Conservation (phyloP, 1,140 invertebrate species). For the Drosophila malerkotliana region DNA sequence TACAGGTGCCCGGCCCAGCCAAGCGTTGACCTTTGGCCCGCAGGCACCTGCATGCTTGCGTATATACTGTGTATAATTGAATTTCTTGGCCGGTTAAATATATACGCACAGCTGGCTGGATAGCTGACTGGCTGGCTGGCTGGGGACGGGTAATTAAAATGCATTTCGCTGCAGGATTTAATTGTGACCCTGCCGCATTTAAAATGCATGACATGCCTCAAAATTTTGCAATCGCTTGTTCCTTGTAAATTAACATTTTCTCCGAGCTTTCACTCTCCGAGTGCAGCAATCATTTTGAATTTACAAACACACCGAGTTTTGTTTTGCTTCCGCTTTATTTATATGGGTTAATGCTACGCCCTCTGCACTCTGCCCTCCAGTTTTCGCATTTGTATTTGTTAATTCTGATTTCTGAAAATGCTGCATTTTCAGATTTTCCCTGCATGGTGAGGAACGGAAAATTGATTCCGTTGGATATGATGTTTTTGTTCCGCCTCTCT, state of each 20-base stretch:
- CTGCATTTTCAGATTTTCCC: conserved; percentile 56
- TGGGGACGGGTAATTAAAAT: conserved; percentile 58
- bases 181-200: conserved; percentile 44
- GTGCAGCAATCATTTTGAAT: conserved; percentile 41
- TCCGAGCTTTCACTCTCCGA: conserved; percentile 28
- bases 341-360: conserved; percentile 6
- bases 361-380: neutral
- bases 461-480: conserved; percentile 57
- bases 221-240: conserved; percentile 37
- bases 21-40: conserved; percentile 62
- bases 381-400: conserved; percentile 59
- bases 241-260: conserved; percentile 64
- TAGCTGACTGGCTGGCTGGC: neutral
- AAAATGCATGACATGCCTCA: conserved; percentile 52
- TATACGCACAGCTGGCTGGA: conserved; percentile 20
- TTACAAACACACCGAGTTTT: conserved; percentile 10
- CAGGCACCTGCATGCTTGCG: conserved; percentile 37
- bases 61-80: conserved; percentile 50
- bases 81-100: conserved; percentile 46
- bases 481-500: conserved; percentile 45
- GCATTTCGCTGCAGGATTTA: conserved; percentile 41
- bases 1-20: conserved; percentile 38
- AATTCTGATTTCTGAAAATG: conserved; percentile 72
- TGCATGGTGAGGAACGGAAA: conserved; percentile 33
- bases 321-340: conserved; percentile 4